Evolutionary conservation across 2,113 vertebrate species (phyloP).

Genomic region (Pavo muticus): DNA sequence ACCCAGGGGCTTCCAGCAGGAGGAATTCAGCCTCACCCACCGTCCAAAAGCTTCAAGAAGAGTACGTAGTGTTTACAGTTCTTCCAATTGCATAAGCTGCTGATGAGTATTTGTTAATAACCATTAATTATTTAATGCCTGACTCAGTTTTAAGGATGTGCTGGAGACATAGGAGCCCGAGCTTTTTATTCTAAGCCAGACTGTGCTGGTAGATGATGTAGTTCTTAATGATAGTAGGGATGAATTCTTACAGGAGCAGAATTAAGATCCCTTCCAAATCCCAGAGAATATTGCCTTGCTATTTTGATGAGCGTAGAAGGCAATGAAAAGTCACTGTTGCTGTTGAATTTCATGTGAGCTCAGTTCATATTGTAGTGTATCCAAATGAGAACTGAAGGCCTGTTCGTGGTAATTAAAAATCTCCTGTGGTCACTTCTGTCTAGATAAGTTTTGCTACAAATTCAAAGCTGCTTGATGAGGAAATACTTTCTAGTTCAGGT

Average conservation of each 20-base stretch:
- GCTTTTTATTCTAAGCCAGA: neutral
- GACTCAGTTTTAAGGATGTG: neutral
- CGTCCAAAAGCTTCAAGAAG: conserved; percentile 80
- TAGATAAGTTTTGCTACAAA: neutral
- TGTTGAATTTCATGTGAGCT: neutral
- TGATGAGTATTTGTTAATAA: neutral
- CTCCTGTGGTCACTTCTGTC: neutral
- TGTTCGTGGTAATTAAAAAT: neutral
- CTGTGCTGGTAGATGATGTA: neutral
- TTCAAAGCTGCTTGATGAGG: neutral
- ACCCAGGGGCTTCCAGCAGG: conserved; percentile 90
- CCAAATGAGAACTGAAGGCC: neutral
- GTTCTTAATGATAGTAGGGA: neutral
- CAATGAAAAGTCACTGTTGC: neutral
- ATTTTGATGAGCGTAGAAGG: neutral
- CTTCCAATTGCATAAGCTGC: neutral
- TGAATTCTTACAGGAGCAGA: neutral
- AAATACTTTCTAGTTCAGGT: neutral
- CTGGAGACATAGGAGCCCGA: neutral
- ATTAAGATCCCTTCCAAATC: neutral
- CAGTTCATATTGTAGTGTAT: neutral
- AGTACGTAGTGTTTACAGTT: conserved; percentile 84
- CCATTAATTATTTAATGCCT: neutral
- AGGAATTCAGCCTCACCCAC: conserved; percentile 88
- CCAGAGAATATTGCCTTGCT: neutral